Conservation (phyloP, 2,797 vertebrate genomes). For the Phoebastria nigripes region DNA sequence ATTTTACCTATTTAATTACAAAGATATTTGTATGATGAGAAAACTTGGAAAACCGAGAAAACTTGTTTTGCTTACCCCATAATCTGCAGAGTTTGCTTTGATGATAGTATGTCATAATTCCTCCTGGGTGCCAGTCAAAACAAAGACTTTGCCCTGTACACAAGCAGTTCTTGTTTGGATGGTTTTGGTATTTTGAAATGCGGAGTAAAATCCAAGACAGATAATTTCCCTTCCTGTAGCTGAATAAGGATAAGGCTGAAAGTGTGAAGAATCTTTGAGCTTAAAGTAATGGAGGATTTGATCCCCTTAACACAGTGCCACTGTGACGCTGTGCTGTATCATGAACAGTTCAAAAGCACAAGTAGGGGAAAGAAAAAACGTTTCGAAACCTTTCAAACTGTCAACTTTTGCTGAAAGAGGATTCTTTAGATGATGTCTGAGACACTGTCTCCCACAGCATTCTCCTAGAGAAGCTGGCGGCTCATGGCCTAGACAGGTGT, state of each 20-base stretch:
- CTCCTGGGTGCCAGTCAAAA: conserved; percentile 47
- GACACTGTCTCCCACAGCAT: no score
- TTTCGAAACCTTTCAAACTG: background rate
- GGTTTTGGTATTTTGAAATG: conserved; percentile 53
- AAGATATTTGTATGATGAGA: background rate
- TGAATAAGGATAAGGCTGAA: conserved; percentile 9
- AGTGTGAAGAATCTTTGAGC: background rate
- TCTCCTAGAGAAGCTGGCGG: no score
- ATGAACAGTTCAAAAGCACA: background rate
- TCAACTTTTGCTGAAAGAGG: background rate
- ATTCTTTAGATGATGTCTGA: background rate
- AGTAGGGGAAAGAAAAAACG: background rate
- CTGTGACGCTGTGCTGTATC: background rate
- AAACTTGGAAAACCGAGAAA: conserved; percentile 29
- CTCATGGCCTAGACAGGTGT: no score
- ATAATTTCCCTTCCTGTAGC: conserved; percentile 6
- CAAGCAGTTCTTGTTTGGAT: conserved; percentile 59
- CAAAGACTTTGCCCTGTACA: conserved; percentile 48
- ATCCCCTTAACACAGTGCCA: background rate
- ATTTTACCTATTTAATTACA: background rate
- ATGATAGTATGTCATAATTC: conserved; percentile 48
- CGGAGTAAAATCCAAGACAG: conserved; percentile 45
- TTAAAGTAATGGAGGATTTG: background rate
- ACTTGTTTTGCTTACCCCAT: conserved; percentile 19
- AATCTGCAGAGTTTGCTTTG: conserved; percentile 40